Conservation (phyloP, 1,140 invertebrate genomes). For the Penaeus chinensis region DNA sequence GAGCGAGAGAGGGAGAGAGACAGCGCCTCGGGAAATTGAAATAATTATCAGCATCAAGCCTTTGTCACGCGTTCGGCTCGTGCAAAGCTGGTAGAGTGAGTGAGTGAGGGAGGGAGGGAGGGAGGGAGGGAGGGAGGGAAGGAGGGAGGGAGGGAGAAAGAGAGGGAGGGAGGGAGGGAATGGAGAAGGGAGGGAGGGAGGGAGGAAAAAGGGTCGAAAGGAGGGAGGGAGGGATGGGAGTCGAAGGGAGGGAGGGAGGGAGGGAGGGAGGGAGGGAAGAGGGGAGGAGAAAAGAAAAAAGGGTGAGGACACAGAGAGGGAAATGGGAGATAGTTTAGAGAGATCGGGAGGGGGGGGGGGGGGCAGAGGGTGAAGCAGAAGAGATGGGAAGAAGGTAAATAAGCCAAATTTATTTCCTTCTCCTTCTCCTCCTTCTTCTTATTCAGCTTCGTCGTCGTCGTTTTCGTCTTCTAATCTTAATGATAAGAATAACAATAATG, state of each 20-base stretch:
- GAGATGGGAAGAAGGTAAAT: background rate
- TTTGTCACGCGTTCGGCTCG: constrained; percentile 53
- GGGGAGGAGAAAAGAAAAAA: background rate
- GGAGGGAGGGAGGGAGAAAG: background rate
- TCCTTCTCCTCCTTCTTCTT: constrained; percentile 18
- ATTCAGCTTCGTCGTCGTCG: background rate
- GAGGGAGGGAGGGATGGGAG: background rate
- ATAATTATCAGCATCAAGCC: constrained; percentile 61
- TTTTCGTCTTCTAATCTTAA: constrained; percentile 19
- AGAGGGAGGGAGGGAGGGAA: background rate
- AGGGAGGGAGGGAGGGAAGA: background rate
- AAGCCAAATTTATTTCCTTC: background rate
- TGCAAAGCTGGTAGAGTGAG: constrained; percentile 38
- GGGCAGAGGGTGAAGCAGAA: background rate
- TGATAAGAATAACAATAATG: background rate
- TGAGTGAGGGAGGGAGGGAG: background rate
- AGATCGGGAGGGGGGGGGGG: background rate
- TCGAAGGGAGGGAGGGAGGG: background rate
- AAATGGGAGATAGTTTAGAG: background rate
- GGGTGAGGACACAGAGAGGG: background rate
- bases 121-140: background rate
- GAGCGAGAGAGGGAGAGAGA: background rate
- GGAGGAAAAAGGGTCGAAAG: background rate
- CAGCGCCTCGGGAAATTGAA: constrained; percentile 59
- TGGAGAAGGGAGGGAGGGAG: background rate